These are phyloP conservation scores for Catocala fraxini DNA, from an alignment of 2,888 invertebrate species.

Conservation along the genomic window DNA sequence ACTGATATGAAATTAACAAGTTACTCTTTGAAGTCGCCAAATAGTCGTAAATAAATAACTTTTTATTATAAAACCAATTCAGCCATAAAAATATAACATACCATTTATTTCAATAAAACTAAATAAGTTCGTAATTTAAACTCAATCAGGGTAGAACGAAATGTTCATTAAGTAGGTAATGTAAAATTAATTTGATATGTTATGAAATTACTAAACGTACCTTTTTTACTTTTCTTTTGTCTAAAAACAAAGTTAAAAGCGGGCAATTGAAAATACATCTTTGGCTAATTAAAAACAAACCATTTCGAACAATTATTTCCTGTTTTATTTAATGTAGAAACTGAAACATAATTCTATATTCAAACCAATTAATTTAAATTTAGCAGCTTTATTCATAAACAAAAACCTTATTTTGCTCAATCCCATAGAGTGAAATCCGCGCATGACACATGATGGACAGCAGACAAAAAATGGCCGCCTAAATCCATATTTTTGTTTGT, in stretches of 20 bases:
- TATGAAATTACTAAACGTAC: too few relatives aligned
- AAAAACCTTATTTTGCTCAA: conserved; percentile 19
- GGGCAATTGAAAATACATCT: background rate
- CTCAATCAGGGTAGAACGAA: too few relatives aligned
- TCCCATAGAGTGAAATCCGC: conserved; percentile 31
- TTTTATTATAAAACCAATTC: too few relatives aligned
- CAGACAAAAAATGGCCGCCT: conserved; percentile 26
- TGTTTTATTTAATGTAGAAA: conserved; percentile 15
- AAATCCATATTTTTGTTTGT: conserved; percentile 20
- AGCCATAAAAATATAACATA: too few relatives aligned
- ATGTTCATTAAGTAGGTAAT: too few relatives aligned
- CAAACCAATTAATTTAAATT: conserved; percentile 6
- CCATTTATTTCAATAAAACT: too few relatives aligned
- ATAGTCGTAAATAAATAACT: too few relatives aligned
- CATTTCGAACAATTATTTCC: conserved; percentile 20
- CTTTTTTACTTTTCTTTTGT: too few relatives aligned
- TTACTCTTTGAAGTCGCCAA: too few relatives aligned
- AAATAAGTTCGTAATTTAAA: too few relatives aligned
- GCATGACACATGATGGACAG: conserved; percentile 44
- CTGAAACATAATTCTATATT: conserved; percentile 3
- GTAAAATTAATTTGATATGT: too few relatives aligned
- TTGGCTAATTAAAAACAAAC: conserved; percentile 24
- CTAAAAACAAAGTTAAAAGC: background rate
- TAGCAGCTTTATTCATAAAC: conserved; percentile 4
- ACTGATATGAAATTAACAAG: too few relatives aligned